A percentile compares a stretch with the other conserved stretches of the same genome.
Evolutionary conservation across 2,888 invertebrate species (phyloP).

Genomic region (Drosophila yooni): DNA sequence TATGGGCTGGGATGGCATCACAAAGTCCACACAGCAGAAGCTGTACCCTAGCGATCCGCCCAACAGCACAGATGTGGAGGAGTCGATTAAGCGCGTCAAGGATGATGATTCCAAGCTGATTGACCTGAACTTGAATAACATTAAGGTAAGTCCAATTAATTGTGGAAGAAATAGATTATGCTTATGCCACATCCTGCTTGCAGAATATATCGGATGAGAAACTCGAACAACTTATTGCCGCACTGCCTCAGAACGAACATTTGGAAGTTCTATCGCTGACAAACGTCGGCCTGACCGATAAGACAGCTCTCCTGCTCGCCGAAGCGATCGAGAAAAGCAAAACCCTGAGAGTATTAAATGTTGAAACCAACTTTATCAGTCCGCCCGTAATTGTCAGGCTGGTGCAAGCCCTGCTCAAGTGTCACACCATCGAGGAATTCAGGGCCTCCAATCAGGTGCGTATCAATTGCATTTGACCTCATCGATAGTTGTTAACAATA

Average conservation of each 20-base stretch:
- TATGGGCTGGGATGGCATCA: conserved; percentile 97
- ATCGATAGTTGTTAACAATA: background rate
- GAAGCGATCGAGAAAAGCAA: conserved; percentile 93
- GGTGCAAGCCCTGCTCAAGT: conserved; percentile 93
- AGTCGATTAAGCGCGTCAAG: conserved; percentile 94
- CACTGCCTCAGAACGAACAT: conserved; percentile 94
- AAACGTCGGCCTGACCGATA: conserved; percentile 97
- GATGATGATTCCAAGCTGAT: conserved; percentile 94
- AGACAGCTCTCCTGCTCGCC: conserved; percentile 92
- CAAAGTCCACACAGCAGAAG: conserved; percentile 96
- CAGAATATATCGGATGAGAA: conserved; percentile 99
- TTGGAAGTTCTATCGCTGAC: conserved; percentile 96
- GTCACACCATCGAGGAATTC: conserved; percentile 96
- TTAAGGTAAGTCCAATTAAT: conserved; percentile 89
- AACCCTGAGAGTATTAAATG: conserved; percentile 93
- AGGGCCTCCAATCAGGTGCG: conserved; percentile 98
- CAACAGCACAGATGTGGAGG: conserved; percentile 97
- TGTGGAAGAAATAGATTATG: no score
- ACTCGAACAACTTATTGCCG: conserved; percentile 94
- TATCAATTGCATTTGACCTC: background rate
- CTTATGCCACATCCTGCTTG: background rate
- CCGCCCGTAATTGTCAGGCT: conserved; percentile 94
- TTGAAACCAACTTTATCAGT: conserved; percentile 98
- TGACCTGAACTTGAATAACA: conserved; percentile 99
- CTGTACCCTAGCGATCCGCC: conserved; percentile 97